These are phyloP conservation scores for Syngnathus scovelli DNA, from an alignment of 2,113 vertebrate species.

Conservation along the genomic window DNA sequence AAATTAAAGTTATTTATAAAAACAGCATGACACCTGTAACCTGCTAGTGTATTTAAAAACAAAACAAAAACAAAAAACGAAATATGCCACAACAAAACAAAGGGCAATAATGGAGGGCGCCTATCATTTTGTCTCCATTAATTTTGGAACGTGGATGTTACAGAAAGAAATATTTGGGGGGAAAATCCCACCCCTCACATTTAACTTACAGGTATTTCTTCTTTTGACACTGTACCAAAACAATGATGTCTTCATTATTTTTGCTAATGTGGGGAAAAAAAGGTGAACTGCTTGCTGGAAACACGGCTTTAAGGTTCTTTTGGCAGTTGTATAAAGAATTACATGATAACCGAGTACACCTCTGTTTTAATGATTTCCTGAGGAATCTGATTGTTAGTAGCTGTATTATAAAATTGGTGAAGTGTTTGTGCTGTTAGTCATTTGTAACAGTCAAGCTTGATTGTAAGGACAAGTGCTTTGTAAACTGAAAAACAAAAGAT, in stretches of 20 bases:
- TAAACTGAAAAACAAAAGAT: constrained; percentile 34
- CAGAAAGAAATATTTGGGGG: neutral
- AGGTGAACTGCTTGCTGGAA: neutral
- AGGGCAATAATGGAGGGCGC: neutral
- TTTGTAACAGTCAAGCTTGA: constrained; percentile 46
- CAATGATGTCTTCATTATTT: neutral
- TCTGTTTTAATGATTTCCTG: constrained; percentile 46
- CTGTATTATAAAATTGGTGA: constrained; percentile 19
- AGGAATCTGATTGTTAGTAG: constrained; percentile 48
- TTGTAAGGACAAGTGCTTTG: constrained; percentile 26
- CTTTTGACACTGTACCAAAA: neutral
- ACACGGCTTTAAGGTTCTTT: constrained; percentile 7
- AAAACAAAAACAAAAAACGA: too few species aligned
- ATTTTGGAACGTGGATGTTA: neutral
- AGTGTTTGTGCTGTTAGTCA: constrained; percentile 6
- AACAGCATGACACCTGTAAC: neutral
- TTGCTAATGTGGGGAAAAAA: neutral
- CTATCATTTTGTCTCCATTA: too few species aligned
- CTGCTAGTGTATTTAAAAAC: neutral
- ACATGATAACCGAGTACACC: constrained; percentile 13
- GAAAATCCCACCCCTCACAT: neutral
- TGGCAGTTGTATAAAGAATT: constrained; percentile 18
- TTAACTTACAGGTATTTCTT: neutral
- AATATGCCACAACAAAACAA: neutral
- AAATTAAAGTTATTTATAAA: neutral